Evolutionary conservation across 2,797 vertebrate species (phyloP), one percentile per base, ranked within the genome.

Genomic region (Nyctibius grandis): DNA sequence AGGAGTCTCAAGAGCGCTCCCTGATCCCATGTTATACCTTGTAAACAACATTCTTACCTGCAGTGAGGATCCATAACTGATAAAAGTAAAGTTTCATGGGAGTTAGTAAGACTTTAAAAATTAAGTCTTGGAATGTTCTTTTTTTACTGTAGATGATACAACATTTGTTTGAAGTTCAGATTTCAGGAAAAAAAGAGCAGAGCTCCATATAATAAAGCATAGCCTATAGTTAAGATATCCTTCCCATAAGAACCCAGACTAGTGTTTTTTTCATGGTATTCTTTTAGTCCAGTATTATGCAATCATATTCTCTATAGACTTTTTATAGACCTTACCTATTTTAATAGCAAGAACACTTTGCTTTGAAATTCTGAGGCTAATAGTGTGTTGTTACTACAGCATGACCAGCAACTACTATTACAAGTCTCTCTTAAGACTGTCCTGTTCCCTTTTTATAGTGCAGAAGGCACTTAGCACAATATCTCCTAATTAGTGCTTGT

Each of bases 351-450:
- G 3, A 82, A 21, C 13, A 26, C 7, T 34, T 87, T 23, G 0
- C 11, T 88, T 80, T 59, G 9, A 22, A 6, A 17, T 34, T 22
- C 34, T 42, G 8, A 54, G 3, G 28, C 11, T 15, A 57, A 33
- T 8, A 50, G 1, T 12, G 4, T 36, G 0, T 7, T 48, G 5
- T 5, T 36, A 50, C 22, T 1, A 33, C 29, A 34, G 1, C 9
- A 53, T 1, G 75, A 69, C 6, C 10, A 67, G 1, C 15, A 85
- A 13, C 8, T 1, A 20, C 28, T 15, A 25, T 15, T 31, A 31
- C 6, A 53, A 3, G 6, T 4, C 18, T 59, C 12, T 23, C 17
- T 11, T 11, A 21, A 36, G 26, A 3, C 38, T 29, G 3, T 45
- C 13, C 29, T 64, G 40, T 48, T 26, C 51, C 45, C 45, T 80